Evolutionary conservation across 2,888 invertebrate species (phyloP), one percentile per base, ranked within the genome.

Genomic region (Apamea sordens): DNA sequence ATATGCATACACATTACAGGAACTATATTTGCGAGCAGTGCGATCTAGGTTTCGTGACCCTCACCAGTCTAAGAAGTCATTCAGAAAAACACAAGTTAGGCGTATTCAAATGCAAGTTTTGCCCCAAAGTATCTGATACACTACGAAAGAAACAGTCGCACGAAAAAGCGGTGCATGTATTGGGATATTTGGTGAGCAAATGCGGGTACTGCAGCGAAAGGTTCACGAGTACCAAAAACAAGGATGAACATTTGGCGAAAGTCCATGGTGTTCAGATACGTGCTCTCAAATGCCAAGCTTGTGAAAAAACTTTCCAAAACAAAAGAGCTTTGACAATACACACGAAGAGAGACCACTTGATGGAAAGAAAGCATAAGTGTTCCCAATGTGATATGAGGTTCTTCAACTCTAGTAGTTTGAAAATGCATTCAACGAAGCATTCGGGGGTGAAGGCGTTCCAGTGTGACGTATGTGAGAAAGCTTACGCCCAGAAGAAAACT

Each of bases 301-400:
- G 95, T 65, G 91, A 92, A 6, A 91, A 87, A 65, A 88, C 87
- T 0, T 94, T 93, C 50, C 81, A 80, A 5, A 86, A 86, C 2
- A 88, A 90, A 67, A 87, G 89, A 72, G 86, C 88, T 11, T 86
- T 93, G 76, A 86, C 89, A 4, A 79, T 88, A 10, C 95, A 95
- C 59, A 91, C 88, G 32, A 93, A 90, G 70, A 89, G 91, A 44
- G 90, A 94, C 7, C 97, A 97, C 76, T 89, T 96, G n/a, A 91
- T 93, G 90, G 91, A 93, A 73, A 89, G 92, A 21, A 87, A 92
- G n/a, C 94, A 94, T 64, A 91, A 92, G 7, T 97, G 97, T 69
- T 86, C 91, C 0, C 86, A 92, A 5, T 97, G 97, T 63, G 95
- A 94, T 2, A 96, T 93, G 87, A 89, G 89, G 0, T 95, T 94